These are phyloP conservation scores for Struthio camelus DNA, from an alignment of 2,113 vertebrate genomes.

Conservation along the genomic window DNA sequence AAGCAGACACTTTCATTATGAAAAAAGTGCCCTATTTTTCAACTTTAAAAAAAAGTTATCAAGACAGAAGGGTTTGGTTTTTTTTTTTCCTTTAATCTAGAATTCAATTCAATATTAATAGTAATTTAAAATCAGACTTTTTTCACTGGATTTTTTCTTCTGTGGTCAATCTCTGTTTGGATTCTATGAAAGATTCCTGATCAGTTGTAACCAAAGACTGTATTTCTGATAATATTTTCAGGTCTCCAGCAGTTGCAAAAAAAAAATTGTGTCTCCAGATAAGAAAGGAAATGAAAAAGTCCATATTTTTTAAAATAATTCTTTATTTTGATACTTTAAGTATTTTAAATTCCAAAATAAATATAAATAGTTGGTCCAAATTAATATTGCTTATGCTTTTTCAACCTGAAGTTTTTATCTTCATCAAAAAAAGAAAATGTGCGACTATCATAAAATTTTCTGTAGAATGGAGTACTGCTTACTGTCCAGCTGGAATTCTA, in stretches of 20 bases:
- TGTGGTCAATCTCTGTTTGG: rapidly evolving
- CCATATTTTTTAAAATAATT: background rate
- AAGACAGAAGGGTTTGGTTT: background rate
- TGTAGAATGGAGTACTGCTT: background rate
- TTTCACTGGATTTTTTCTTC: background rate
- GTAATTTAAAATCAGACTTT: background rate
- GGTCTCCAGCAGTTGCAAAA: background rate
- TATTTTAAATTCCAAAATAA: background rate
- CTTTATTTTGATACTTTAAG: background rate
- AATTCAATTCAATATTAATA: background rate
- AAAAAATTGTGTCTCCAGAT: rapidly evolving
- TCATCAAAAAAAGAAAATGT: background rate
- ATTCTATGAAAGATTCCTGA: background rate
- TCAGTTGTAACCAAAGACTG: background rate
- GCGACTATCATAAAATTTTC: background rate
- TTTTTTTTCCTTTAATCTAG: background rate
- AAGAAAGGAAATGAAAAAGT: background rate
- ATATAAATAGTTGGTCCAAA: background rate
- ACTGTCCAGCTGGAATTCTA: background rate
- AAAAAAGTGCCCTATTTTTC: background rate
- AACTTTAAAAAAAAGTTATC: background rate
- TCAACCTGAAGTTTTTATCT: background rate
- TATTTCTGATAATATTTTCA: background rate
- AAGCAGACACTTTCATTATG: background rate
- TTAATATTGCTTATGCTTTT: background rate